Base-by-base conservation (phyloP, 35 echinoderm and acorn worm genomes). In the Holothuria glaberrima region DNA sequence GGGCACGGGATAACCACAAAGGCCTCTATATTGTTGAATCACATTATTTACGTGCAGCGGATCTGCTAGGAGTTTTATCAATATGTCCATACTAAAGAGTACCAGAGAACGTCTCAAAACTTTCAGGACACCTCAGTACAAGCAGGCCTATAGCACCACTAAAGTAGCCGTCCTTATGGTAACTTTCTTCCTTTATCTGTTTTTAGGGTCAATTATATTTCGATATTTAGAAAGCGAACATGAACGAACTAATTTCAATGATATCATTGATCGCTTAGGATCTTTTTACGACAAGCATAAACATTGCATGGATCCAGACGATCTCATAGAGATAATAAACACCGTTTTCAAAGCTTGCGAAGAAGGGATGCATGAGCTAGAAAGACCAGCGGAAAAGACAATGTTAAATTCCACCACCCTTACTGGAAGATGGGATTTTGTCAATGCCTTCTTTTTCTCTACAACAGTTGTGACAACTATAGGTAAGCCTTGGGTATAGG, bases 391-490 rank as follows among this genome's bases (percentile, higher is more conserved):
- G 5, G 19, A 48, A 24, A 78, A 48, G 12, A 13, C 38, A 48
- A n/a, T 0, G 12, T 20, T 24, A 16, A 48, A 78, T 28, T 27
- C 27, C 7, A 56, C 74, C 19, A 54, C 5, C 0, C 50, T 54
- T 54, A 14, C 3, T 14, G 74, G 50, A 21, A 78, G 44, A 48
- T 78, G 74, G 74, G 74, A 78, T 29, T 78, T 78, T 22, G 38
- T 48, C 29, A 78, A 48, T 48, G 44, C 74, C 4, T 78, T 48
- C 41, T 78, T 78, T 48, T 78, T 78, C 38, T 78, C 74, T 41
- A 38, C 74, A 14, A 48, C 74, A 27, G 74, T 78, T 26, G 74
- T 78, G 35, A 78, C 74, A 9, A 78, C 74, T 18, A 78, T 78
- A 5, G 74, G 74, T 78, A 48, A 74, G 70, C 36, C 0, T 36